A percentile compares a stretch with the other conserved stretches of the same genome.
Conservation (phyloP, 30 jellyfish, hydroid and myxozoan species). For the Aurelia sp. region DNA sequence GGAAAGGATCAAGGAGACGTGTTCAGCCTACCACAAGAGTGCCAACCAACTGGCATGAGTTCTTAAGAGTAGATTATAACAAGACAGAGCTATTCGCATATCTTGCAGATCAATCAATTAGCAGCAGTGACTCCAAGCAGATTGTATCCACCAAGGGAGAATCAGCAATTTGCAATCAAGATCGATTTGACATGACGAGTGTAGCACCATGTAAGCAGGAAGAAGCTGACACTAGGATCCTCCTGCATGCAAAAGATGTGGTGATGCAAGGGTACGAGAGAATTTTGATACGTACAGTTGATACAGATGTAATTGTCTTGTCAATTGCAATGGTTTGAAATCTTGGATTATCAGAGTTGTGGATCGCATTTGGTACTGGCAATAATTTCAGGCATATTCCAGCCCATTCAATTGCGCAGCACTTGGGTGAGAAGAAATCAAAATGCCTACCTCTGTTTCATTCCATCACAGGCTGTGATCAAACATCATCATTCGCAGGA, state of each 20-base stretch:
- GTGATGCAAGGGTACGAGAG: neutral
- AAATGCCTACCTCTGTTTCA: constrained; percentile 8
- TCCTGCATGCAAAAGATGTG: neutral
- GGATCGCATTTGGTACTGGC: constrained; percentile 29
- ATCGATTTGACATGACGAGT: no score
- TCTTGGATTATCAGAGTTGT: neutral
- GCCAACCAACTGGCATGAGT: no score
- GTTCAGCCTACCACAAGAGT: no score
- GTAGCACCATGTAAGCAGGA: neutral
- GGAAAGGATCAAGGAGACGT: no score
- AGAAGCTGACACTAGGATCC: neutral
- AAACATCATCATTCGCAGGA: constrained; percentile 12
- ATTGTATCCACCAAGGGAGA: no score
- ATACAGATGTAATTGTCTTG: neutral
- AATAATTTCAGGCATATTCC: constrained; percentile 10
- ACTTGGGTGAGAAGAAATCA: constrained; percentile 10
- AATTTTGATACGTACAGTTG: constrained; percentile 31
- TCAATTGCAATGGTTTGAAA: constrained; percentile 1
- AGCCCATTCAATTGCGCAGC: neutral
- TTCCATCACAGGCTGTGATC: constrained; percentile 39
- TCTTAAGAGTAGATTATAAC: no score
- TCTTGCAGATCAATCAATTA: no score
- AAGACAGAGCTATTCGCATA: no score
- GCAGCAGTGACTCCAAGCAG: no score
- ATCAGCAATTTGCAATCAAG: no score